Percentiles rank a stretch among this genome's conserved stretches.
phyloP scores from a whole-genome alignment of 64 coral and sea anemone genomes.

The Astreopora myriophthalma region DNA sequence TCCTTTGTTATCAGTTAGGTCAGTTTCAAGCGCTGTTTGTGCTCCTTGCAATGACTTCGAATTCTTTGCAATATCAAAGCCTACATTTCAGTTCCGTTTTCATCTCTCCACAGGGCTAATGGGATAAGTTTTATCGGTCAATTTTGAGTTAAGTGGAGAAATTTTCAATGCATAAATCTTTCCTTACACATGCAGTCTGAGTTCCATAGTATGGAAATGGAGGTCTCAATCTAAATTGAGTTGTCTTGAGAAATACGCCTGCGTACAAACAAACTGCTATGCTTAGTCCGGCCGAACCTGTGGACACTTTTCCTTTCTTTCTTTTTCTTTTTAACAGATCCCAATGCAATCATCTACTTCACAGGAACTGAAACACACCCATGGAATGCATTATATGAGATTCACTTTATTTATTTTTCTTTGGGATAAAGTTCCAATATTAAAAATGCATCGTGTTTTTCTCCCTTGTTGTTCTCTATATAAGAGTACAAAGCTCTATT shows the following conservation, averaged over 20 bases:
- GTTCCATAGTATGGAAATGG: no score
- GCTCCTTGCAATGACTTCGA: no score
- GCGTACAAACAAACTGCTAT: background rate
- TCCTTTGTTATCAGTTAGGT: background rate
- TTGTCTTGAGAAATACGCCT: background rate
- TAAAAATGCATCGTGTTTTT: conserved; percentile 43
- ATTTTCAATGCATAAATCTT: no score
- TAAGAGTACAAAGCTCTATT: background rate
- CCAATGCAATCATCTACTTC: background rate
- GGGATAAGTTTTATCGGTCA: no score
- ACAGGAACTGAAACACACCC: no score
- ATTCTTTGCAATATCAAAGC: no score
- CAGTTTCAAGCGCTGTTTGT: background rate
- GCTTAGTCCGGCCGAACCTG: background rate
- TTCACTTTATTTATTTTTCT: background rate
- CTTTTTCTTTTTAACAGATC: no score
- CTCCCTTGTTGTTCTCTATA: background rate
- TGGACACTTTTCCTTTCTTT: no score
- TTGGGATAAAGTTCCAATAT: background rate
- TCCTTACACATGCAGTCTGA: no score
- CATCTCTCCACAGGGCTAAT: no score
- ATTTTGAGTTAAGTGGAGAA: no score
- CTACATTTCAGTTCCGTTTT: no score
- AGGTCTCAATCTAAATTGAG: background rate
- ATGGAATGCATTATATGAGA: background rate